Conservation (phyloP, 2,797 vertebrate species). For the Malurus splendens region DNA sequence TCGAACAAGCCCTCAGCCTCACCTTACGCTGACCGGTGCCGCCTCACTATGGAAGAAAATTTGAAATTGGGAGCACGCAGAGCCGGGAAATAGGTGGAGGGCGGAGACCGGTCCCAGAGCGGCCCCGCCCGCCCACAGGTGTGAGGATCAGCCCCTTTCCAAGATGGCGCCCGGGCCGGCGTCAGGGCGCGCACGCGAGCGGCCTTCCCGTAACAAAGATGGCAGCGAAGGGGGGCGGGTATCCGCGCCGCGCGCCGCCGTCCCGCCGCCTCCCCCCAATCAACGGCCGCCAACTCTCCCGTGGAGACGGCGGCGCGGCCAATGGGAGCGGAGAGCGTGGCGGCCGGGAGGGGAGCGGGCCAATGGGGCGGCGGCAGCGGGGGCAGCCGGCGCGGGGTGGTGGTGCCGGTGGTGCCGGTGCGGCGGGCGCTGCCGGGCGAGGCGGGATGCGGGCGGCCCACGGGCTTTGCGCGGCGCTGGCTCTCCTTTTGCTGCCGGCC, state of each 20-base stretch:
- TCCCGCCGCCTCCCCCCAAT: conserved; percentile 41
- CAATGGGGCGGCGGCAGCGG: conserved; percentile 19
- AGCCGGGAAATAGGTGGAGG: accelerated
- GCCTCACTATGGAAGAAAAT: not conserved
- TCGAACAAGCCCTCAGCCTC: accelerated
- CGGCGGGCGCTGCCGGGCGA: not conserved
- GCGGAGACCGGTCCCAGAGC: not conserved
- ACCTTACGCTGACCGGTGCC: accelerated
- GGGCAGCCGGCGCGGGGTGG: not conserved
- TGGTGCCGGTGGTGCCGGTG: not conserved
- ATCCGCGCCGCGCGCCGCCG: not conserved
- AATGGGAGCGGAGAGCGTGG: conserved; percentile 47
- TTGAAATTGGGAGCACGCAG: too few species aligned
- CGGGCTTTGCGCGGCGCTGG: conserved; percentile 81
- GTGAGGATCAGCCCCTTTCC: conserved; percentile 1
- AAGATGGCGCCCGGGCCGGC: not conserved
- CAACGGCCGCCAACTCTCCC: conserved; percentile 70
- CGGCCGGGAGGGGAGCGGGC: not conserved
- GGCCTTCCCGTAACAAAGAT: conserved; percentile 27
- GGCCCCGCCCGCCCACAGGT: not conserved
- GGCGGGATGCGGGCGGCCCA: conserved; percentile 65
- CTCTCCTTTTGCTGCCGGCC: conserved; percentile 74
- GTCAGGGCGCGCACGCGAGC: not conserved
- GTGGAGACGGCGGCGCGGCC: conserved; percentile 15
- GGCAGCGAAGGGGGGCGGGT: not conserved